These are phyloP conservation scores for Teleogryllus occipitalis DNA, from an alignment of 1,140 invertebrate genomes.

Conservation along the genomic window DNA sequence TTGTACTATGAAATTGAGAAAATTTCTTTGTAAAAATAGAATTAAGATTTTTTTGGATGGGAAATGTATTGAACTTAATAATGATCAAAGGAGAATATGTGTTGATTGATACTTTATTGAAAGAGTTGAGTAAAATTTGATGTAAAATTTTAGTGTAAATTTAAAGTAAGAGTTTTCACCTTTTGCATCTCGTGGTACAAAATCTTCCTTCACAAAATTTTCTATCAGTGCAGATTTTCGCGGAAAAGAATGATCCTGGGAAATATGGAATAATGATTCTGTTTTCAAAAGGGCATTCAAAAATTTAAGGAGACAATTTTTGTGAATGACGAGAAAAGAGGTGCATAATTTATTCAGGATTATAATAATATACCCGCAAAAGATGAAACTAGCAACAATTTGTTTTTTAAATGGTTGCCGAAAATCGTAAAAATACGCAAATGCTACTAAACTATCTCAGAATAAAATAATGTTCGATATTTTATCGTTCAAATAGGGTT, in stretches of 20 bases:
- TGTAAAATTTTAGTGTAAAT: too few species aligned
- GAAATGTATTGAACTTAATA: too few species aligned
- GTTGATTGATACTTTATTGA: too few species aligned
- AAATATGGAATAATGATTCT: neutral
- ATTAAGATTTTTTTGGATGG: too few species aligned
- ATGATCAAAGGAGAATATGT: too few species aligned
- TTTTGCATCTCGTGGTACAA: neutral
- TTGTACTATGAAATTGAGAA: too few species aligned
- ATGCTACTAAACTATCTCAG: conserved; percentile 6
- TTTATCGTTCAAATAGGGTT: neutral
- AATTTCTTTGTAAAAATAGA: too few species aligned
- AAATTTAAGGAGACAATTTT: neutral
- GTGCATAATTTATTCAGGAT: conserved; percentile 3
- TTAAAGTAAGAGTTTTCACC: neutral
- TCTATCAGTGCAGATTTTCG: too few species aligned
- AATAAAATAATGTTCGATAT: neutral
- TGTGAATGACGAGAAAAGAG: neutral
- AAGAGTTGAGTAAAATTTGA: too few species aligned
- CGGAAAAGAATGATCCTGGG: too few species aligned
- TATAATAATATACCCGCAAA: neutral
- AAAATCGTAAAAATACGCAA: conserved; percentile 2
- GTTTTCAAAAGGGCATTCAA: neutral
- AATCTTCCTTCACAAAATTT: neutral
- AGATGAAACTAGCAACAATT: neutral
- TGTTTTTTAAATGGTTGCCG: neutral